A percentile compares a stretch with the other conserved stretches of the same genome.
These are phyloP conservation scores for Patella depressa DNA, from an alignment of 2,888 invertebrate species.

Conservation along the genomic window DNA sequence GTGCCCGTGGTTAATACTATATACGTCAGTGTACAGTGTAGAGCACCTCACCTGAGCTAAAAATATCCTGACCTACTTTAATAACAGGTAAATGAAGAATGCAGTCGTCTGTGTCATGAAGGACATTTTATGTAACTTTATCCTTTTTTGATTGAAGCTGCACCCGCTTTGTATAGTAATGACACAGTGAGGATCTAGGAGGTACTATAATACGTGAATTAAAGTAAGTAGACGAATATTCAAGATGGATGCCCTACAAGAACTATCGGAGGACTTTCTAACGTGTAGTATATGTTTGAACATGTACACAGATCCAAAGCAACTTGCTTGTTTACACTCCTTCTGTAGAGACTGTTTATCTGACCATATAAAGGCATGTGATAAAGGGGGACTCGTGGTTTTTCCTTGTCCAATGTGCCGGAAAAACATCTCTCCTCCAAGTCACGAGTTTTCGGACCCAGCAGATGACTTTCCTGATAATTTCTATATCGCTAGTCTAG, in stretches of 20 bases:
- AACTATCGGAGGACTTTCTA: conserved; percentile 34
- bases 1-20: no score
- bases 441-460: conserved; percentile 39
- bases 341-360: conserved; percentile 49
- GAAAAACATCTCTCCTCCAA: conserved; percentile 41
- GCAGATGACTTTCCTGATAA: conserved; percentile 41
- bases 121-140: no score
- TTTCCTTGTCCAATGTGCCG: conserved; percentile 48
- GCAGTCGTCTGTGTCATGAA: no score
- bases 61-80: no score
- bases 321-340: conserved; percentile 46
- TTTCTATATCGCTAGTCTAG: conserved; percentile 44
- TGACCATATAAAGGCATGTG: conserved; percentile 42
- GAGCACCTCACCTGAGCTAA: no score
- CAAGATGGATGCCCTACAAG: conserved; percentile 19
- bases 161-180: no score
- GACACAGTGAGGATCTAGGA: no score
- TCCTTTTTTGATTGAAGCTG: no score
- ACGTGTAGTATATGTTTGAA: conserved; percentile 47
- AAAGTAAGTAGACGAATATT: background rate
- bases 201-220: background rate
- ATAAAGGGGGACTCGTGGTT: conserved; percentile 38
- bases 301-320: conserved; percentile 41
- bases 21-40: no score
- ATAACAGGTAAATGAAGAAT: no score